Percentiles rank a stretch among this genome's conserved stretches.
These are phyloP conservation scores for Oryzias dopingdopingensis DNA, from an alignment of 2,797 vertebrate genomes.

Conservation along the genomic window DNA sequence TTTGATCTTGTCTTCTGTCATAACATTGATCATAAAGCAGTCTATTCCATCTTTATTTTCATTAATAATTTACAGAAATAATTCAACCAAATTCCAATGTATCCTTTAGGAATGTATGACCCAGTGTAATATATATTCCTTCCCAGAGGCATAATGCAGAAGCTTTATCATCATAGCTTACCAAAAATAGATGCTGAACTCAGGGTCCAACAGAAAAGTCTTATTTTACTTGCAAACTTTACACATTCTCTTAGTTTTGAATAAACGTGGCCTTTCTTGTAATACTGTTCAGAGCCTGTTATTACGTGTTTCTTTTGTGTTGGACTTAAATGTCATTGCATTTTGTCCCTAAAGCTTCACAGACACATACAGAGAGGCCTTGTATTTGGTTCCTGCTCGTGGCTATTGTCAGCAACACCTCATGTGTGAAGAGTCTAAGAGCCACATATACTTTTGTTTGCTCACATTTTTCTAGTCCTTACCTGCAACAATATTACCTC, in stretches of 20 bases:
- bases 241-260: constrained; percentile 2
- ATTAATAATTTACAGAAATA: no score
- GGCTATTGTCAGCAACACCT: constrained; percentile 40
- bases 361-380: constrained; percentile 23
- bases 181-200: constrained; percentile 6
- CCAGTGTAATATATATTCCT: constrained; percentile 1
- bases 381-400: constrained; percentile 30
- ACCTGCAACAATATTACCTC: constrained; percentile 26
- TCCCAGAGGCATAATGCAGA: neutral
- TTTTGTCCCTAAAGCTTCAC: constrained; percentile 17
- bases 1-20: neutral
- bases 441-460: constrained; percentile 7
- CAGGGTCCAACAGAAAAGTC: constrained; percentile 2
- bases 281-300: constrained; percentile 14
- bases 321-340: constrained; percentile 38
- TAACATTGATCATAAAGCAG: no score
- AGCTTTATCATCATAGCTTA: neutral
- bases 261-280: constrained; percentile 15
- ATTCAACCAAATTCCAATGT: no score
- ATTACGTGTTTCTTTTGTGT: constrained; percentile 27
- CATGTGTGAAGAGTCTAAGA: constrained; percentile 13
- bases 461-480: constrained; percentile 19
- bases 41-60: no score
- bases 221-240: constrained; percentile 5
- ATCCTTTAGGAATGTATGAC: no score